Base-by-base conservation (phyloP, 1,140 invertebrate species). In the Polyergus mexicanus region DNA sequence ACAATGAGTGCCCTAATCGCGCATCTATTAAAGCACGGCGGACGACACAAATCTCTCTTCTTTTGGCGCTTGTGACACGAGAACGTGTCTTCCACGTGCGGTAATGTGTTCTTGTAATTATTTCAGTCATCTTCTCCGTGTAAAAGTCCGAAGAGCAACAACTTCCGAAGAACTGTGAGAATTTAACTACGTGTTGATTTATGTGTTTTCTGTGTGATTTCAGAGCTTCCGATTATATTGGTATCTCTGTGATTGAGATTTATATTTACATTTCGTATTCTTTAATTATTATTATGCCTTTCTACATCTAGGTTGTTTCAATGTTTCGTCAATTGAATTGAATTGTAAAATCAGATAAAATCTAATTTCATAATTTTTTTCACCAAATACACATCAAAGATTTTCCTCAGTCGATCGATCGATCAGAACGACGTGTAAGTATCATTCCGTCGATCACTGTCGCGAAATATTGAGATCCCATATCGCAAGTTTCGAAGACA, bases 1-100 rank as follows among this genome's bases (percentile, higher is more conserved):
- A 44, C 78, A 86, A 78, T 89, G 76, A 90, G 77, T 85, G 80
- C 86, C 86, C 86, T 90, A 88, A 90, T 90, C 89, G 89, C 66
- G 85, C 22, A 76, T 71, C 88, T 69, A 90, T 90, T 90, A 90
- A 87, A 86, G 71, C 60, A 85, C 58, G 69, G 62, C 69, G 60
- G 66, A 63, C 44, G 65, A 86, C 71, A 83, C 68, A 51, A 75
- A 32, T 68, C 22, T 66, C n/a, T 51, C 16, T 51, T 41, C 60
- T 68, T 65, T 78, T 72, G 28, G 6, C 19, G 28, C 28, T 47
- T 25, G 81, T 75, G 19, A 84, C 58, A 56, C 60, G 32, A 38
- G 22, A 56, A 62, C 32, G 56, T 76, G 81, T 65, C 72, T 76
- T 76, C 51, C 71, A 35, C 41, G 56, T 22, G 44, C 44, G 54